Conservation (phyloP, 2,797 vertebrate species). For the Graptemys geographica region DNA sequence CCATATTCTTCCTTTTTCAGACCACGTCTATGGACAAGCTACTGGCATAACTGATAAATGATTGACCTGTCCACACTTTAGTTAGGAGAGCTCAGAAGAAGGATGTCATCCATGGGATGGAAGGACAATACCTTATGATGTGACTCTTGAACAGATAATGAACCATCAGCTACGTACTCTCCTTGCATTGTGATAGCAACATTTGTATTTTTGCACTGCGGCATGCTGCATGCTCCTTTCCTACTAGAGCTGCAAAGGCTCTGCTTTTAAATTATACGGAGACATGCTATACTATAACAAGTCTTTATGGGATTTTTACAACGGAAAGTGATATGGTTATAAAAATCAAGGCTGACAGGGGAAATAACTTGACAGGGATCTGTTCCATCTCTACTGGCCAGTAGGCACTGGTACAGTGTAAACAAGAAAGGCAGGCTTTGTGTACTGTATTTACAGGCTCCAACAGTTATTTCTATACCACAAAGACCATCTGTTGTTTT, state of each 20-base stretch:
- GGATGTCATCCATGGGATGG: neutral
- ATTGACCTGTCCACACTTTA: neutral
- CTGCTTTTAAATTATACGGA: neutral
- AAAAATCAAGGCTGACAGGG: neutral
- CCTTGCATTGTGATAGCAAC: neutral
- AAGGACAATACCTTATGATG: neutral
- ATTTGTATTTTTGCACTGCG: accelerated
- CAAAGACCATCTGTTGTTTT: neutral
- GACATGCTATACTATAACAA: accelerated
- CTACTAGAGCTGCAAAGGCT: neutral
- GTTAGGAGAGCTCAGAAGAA: neutral
- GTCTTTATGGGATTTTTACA: neutral
- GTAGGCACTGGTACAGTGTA: neutral
- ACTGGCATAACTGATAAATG: neutral
- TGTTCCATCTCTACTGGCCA: neutral
- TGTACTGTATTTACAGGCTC: neutral
- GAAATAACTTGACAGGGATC: neutral
- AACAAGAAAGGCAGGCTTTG: neutral
- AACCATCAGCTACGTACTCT: accelerated
- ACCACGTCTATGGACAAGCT: neutral
- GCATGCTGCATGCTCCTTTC: neutral
- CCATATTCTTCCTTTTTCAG: neutral
- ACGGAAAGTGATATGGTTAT: neutral
- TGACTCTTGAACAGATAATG: neutral
- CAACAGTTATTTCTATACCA: neutral